A percentile compares a stretch with the other conserved stretches of the same genome.
phyloP scores from a whole-genome alignment of 2,797 vertebrate species.

The Setipinna tenuifilis region DNA sequence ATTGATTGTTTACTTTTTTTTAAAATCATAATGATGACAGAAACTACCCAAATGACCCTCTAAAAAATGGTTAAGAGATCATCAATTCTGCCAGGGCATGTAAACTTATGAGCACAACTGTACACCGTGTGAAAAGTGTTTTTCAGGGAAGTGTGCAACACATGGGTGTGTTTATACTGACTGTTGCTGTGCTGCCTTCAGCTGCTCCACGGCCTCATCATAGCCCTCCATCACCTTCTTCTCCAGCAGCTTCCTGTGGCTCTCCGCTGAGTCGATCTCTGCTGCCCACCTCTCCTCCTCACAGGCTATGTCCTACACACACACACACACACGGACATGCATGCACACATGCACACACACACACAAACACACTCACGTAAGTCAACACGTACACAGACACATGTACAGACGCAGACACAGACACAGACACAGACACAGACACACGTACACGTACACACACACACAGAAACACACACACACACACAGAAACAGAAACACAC shows the following conservation, averaged over 20 bases:
- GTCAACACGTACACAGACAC: too few relatives aligned
- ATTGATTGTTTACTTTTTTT: too few relatives aligned
- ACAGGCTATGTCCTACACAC: constrained; percentile 67
- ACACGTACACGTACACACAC: constrained; percentile 37
- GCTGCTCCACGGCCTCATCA: constrained; percentile 72
- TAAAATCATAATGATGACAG: too few relatives aligned
- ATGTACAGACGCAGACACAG: constrained; percentile 38
- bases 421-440: constrained; percentile 34
- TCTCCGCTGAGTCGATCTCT: constrained; percentile 73
- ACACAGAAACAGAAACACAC: constrained; percentile 28
- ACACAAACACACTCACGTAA: too few relatives aligned
- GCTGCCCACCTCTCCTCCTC: constrained; percentile 75
- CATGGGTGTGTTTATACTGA: constrained; percentile 57
- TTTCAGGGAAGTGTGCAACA: not conserved
- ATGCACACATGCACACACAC: too few relatives aligned
- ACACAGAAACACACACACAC: constrained; percentile 39
- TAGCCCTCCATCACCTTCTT: constrained; percentile 74
- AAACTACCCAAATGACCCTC: too few relatives aligned
- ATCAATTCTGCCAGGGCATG: too few relatives aligned
- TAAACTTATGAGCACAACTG: too few relatives aligned
- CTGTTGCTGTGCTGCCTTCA: constrained; percentile 77
- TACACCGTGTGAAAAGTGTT: too few relatives aligned
- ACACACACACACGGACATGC: constrained; percentile 37
- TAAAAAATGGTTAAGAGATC: too few relatives aligned
- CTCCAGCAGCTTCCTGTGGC: constrained; percentile 70